phyloP scores from a whole-genome alignment of 2,888 invertebrate species.

The Ophion obscuratus region DNA sequence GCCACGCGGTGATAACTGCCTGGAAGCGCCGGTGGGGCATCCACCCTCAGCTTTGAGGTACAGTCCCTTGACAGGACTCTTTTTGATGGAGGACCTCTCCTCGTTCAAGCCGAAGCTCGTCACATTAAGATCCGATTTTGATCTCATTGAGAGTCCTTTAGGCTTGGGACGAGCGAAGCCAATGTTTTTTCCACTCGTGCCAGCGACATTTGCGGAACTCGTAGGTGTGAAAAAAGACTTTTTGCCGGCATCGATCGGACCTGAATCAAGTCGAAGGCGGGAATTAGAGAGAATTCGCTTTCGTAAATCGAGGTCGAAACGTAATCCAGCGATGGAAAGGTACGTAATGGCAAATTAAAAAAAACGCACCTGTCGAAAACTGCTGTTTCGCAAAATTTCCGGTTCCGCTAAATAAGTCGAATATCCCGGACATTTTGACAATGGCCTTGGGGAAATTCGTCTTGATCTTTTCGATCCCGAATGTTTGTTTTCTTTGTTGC shows the following conservation, averaged over 20 bases:
- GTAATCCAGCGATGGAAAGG: neutral
- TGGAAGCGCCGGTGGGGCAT: neutral
- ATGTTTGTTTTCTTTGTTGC: neutral
- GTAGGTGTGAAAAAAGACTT: slow-evolving; percentile 21
- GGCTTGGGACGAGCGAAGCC: slow-evolving; percentile 39
- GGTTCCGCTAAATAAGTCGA: slow-evolving; percentile 54
- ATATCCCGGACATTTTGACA: slow-evolving; percentile 60
- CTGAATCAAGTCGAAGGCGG: slow-evolving; percentile 17
- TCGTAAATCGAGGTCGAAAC: neutral
- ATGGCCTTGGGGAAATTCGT: slow-evolving; percentile 4
- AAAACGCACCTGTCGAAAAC: slow-evolving; percentile 41
- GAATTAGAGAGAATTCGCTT: neutral
- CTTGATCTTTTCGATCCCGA: neutral
- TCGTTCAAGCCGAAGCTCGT: neutral
- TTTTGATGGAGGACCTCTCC: slow-evolving; percentile 35
- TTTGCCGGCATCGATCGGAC: slow-evolving; percentile 11
- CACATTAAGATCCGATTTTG: slow-evolving; percentile 54
- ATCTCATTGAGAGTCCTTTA: slow-evolving; percentile 59
- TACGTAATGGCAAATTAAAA: neutral
- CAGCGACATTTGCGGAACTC: slow-evolving; percentile 15
- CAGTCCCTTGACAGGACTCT: slow-evolving; percentile 39
- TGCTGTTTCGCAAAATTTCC: slow-evolving; percentile 27
- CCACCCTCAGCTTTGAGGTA: slow-evolving; percentile 1
- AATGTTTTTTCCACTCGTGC: slow-evolving; percentile 40
- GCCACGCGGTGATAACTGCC: slow-evolving; percentile 27